These are phyloP conservation scores for Sigmodon hispidus DNA, from an alignment of 2,113 vertebrate genomes.

Conservation along the genomic window DNA sequence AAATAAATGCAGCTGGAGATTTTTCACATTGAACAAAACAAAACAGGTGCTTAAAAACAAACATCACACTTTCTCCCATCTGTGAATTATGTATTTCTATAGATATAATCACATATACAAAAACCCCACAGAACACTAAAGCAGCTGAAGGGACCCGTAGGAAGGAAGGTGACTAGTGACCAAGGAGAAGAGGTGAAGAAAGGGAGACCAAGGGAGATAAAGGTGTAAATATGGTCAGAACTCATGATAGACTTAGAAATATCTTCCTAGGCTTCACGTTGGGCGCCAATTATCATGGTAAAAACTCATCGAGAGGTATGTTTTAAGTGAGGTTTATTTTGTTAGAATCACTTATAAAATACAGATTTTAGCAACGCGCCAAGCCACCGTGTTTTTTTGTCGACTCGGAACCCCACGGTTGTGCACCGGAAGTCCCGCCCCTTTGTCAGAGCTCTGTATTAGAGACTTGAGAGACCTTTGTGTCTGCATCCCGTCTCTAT, in stretches of 20 bases:
- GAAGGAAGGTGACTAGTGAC: not conserved
- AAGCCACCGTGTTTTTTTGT: too few relatives aligned
- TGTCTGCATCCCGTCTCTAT: too few relatives aligned
- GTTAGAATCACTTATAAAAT: too few relatives aligned
- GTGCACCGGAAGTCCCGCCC: too few relatives aligned
- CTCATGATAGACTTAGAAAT: not conserved
- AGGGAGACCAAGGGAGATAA: too few relatives aligned
- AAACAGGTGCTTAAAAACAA: not conserved
- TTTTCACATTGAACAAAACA: not conserved
- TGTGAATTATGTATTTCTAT: not conserved
- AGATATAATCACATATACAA: not conserved
- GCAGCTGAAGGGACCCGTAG: not conserved
- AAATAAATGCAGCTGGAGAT: not conserved
- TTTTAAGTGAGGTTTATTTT: too few relatives aligned
- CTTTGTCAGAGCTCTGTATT: too few relatives aligned
- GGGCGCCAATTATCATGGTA: too few relatives aligned
- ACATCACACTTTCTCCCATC: not conserved
- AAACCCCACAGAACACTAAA: not conserved
- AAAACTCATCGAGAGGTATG: too few relatives aligned
- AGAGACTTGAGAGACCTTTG: too few relatives aligned
- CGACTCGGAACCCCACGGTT: too few relatives aligned
- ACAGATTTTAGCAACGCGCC: too few relatives aligned
- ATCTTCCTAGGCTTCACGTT: not conserved
- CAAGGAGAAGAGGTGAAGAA: rapidly evolving
- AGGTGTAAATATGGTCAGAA: not conserved